Conservation (phyloP, 2,113 vertebrate genomes). For the Corvus moneduloides region DNA sequence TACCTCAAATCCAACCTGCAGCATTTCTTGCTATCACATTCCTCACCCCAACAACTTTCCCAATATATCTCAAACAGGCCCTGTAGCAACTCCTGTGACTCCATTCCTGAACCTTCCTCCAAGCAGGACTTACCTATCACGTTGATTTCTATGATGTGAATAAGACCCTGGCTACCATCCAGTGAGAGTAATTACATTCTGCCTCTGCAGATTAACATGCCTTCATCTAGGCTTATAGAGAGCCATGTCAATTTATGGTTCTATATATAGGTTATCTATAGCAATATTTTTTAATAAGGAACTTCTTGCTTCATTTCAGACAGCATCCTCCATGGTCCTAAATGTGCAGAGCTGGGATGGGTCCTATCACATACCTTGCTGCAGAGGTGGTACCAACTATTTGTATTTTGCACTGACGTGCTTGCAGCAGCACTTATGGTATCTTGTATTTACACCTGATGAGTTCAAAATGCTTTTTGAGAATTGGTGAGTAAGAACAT, state of each 20-base stretch:
- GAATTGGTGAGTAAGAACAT: neutral
- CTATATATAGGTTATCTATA: constrained; percentile 57
- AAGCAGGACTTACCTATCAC: constrained; percentile 63
- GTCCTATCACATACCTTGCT: neutral
- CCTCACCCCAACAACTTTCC: constrained; percentile 50
- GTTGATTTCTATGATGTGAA: constrained; percentile 59
- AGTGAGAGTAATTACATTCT: constrained; percentile 53
- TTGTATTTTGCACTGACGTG: neutral
- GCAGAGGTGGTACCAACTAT: neutral
- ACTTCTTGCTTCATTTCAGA: constrained; percentile 18
- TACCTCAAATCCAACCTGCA: constrained; percentile 54
- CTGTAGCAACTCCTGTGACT: constrained; percentile 63
- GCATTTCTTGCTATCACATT: constrained; percentile 55
- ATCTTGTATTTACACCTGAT: neutral
- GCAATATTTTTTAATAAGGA: constrained; percentile 48
- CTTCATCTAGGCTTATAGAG: constrained; percentile 35
- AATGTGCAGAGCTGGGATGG: neutral
- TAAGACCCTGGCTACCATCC: constrained; percentile 56
- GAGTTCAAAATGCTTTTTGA: neutral
- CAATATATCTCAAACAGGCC: constrained; percentile 58
- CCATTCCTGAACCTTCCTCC: constrained; percentile 63
- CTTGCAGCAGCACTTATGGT: neutral
- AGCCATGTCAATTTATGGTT: constrained; percentile 35
- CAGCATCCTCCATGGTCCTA: neutral
- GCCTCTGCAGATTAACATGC: constrained; percentile 51